Evolutionary conservation across 2,888 invertebrate genomes (phyloP), one percentile per base, ranked within the genome.

Genomic region (Plagodis pulveraria): DNA sequence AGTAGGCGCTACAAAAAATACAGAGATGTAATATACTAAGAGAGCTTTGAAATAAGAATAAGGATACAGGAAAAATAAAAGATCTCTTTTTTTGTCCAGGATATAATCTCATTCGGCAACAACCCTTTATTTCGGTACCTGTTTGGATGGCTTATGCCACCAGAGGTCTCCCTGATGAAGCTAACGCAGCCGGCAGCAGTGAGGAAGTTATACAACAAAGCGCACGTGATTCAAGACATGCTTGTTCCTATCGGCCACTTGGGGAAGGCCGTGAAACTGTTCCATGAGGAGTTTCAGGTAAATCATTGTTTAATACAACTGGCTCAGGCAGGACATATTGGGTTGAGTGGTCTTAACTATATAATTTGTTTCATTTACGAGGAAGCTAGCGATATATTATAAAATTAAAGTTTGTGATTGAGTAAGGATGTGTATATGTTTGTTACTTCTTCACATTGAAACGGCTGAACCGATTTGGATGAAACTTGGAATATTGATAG

Each of bases 21-120:
- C 22, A 22, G 4, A 22, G 22, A 22, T 22, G 4, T 22, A 22
- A 22, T 22, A 2, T 22, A 22, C 22, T 22, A 22, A 4, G 22
- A 22, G 22, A 22, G 22, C 22, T 22, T 22, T 22, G 22, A 22
- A 22, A n/a, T n/a, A n/a, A 22, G 22, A 22, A 22, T 22, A 2
- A 22, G 22, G 22, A 22, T 22, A 22, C 22, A 22, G 22, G 22
- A 4, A 22, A 22, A 22, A 22, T 22, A 22, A 22, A 5, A 38
- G 1, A 38, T 35, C 6, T 11, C 22, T 22, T 22, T 4, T 6
- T 42, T 33, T 49, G 67, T 81, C 10, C 83, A 96, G 95, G 96
- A 97, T 69, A 97, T 97, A 50, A 94, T 97, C 57, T 95, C 97
- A 0, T 97, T 97, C 80, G 97, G 97, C 33, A 97, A 97, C 84